phyloP scores from a whole-genome alignment of 2,797 vertebrate species.

The Strix occidentalis region DNA sequence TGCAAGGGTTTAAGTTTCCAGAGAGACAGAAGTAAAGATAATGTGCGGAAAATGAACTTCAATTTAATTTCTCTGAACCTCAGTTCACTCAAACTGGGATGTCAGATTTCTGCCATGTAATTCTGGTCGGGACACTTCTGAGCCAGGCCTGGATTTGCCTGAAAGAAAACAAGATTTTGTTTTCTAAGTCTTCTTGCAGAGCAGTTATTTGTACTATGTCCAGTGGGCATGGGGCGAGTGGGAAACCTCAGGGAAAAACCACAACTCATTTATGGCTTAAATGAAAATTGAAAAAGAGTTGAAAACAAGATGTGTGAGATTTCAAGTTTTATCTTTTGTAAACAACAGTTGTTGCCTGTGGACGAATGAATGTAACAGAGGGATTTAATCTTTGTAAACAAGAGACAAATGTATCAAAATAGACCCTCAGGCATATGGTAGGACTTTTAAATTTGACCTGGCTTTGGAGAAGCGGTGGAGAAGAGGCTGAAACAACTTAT shows the following conservation, averaged over 20 bases:
- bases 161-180: neutral
- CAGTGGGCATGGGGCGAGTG: neutral
- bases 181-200: neutral
- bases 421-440: neutral
- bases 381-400: conserved; percentile 37
- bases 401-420: conserved; percentile 9
- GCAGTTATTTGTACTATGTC: neutral
- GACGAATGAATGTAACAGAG: neutral
- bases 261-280: conserved; percentile 5
- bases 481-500: neutral
- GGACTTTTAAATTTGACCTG: neutral
- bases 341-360: conserved; percentile 12
- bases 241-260: conserved; percentile 32
- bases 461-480: neutral
- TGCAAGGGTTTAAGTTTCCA: neutral
- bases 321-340: neutral
- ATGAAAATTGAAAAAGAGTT: conserved; percentile 17
- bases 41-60: neutral
- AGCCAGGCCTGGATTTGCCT: neutral
- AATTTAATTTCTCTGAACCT: neutral
- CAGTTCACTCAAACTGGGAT: neutral
- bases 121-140: neutral
- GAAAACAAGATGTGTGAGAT: neutral
- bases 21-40: neutral
- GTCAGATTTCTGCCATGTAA: neutral